These are phyloP conservation scores for Varanus komodoensis DNA, from an alignment of 2,113 vertebrate genomes.

Conservation along the genomic window DNA sequence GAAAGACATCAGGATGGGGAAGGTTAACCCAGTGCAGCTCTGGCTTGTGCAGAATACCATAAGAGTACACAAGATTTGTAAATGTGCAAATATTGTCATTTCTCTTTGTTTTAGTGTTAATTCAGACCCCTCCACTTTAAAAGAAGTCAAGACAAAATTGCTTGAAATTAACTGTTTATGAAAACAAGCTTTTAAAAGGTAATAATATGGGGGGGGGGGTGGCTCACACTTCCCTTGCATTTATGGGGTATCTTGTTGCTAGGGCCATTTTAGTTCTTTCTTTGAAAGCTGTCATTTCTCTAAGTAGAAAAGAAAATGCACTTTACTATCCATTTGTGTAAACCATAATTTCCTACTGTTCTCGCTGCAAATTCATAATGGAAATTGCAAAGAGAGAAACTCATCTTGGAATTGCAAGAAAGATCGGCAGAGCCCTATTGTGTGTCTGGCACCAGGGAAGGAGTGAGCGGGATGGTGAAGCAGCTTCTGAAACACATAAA, in stretches of 20 bases:
- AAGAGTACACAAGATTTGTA: background rate
- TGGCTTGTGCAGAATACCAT: background rate
- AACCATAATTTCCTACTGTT: constrained; percentile 18
- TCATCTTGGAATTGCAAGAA: background rate
- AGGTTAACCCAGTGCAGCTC: background rate
- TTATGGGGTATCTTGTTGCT: constrained; percentile 2
- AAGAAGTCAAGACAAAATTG: background rate
- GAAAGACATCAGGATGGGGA: too few relatives aligned
- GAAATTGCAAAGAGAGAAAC: constrained; percentile 25
- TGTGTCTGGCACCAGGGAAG: background rate
- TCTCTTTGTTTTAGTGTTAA: background rate
- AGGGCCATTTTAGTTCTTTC: background rate
- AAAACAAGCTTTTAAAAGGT: background rate
- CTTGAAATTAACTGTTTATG: background rate
- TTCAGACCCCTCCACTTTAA: background rate
- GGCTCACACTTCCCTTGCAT: background rate
- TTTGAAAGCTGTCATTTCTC: constrained; percentile 28
- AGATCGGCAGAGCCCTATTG: background rate
- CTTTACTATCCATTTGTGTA: background rate
- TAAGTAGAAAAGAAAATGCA: constrained; percentile 20
- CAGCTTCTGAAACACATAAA: background rate
- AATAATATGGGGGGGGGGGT: too few relatives aligned
- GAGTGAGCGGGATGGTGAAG: background rate
- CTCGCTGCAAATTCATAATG: constrained; percentile 2
- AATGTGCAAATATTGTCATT: background rate